Percentiles rank a stretch among this genome's conserved stretches.
These are phyloP conservation scores for Drosophila maculinotata DNA, from an alignment of 2,888 invertebrate species.

Conservation along the genomic window DNA sequence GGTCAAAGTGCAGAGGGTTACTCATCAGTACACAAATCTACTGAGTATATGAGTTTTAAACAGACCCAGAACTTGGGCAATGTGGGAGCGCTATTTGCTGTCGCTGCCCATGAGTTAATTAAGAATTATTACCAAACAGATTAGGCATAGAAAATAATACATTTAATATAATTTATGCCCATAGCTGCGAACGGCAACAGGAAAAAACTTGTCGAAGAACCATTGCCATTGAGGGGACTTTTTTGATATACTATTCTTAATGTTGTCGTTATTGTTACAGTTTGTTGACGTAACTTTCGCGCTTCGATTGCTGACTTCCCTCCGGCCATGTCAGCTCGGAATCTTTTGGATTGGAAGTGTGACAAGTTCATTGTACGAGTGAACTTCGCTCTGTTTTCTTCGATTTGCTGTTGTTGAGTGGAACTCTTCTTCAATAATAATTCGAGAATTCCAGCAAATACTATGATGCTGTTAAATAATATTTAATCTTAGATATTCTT, in stretches of 20 bases:
- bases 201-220: conserved; percentile 4
- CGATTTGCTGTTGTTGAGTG: too few species aligned
- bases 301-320: conserved; percentile 35
- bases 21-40: background rate
- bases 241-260: conserved; percentile 1
- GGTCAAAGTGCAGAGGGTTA: conserved; percentile 36
- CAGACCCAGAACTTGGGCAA: too few species aligned
- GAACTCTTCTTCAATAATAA: too few species aligned
- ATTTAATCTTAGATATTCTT: too few species aligned
- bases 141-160: conserved; percentile 38
- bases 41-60: too few species aligned
- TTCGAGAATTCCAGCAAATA: too few species aligned
- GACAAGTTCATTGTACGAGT: conserved; percentile 47
- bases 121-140: conserved; percentile 76
- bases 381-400: conserved; percentile 14
- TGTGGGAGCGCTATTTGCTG: background rate
- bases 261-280: conserved; percentile 10
- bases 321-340: conserved; percentile 3
- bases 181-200: conserved; percentile 1
- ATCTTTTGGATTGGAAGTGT: conserved; percentile 30
- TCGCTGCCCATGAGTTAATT: conserved; percentile 58
- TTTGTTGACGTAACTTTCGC: conserved; percentile 4
- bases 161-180: conserved; percentile 28
- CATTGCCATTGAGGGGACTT: background rate
- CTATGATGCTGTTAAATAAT: too few species aligned